Conservation (phyloP, 2,797 vertebrate genomes). For the Sebastolobus altivelis region DNA sequence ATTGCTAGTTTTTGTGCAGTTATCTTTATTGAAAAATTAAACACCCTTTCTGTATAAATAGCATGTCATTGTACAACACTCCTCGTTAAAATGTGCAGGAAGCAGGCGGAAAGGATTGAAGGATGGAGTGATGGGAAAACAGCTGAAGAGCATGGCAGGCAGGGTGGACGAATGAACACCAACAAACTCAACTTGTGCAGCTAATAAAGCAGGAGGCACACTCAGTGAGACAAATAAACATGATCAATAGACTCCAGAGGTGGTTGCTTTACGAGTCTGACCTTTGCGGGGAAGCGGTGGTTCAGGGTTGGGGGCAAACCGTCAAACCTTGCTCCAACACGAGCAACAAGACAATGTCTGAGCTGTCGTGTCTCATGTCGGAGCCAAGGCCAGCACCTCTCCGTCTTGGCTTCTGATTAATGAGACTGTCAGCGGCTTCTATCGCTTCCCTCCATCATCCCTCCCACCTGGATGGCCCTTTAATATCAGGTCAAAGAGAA, state of each 20-base stretch:
- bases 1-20: conserved; percentile 51
- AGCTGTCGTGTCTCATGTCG: conserved; percentile 27
- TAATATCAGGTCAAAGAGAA: conserved; percentile 56
- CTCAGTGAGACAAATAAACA: conserved; percentile 41
- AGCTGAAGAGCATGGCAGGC: conserved; percentile 11
- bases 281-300: conserved; percentile 36
- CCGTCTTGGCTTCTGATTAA: conserved; percentile 61
- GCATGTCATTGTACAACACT: conserved; percentile 85
- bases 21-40: conserved; percentile 96
- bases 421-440: conserved; percentile 58
- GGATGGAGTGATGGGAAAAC: conserved; percentile 22
- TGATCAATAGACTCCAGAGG: conserved; percentile 37
- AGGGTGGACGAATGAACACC: conserved; percentile 21
- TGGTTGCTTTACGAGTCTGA: conserved; percentile 35
- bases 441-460: conserved; percentile 65
- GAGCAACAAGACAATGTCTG: conserved; percentile 32
- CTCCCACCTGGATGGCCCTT: conserved; percentile 41
- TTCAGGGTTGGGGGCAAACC: background rate
- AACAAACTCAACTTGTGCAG: conserved; percentile 36
- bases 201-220: conserved; percentile 51
- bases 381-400: conserved; percentile 48
- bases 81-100: conserved; percentile 77
- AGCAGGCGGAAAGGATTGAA: conserved; percentile 55
- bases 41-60: conserved; percentile 93
- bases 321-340: background rate